Evolutionary conservation across 2,113 vertebrate species (phyloP).

Genomic region (Parotia lawesii): DNA sequence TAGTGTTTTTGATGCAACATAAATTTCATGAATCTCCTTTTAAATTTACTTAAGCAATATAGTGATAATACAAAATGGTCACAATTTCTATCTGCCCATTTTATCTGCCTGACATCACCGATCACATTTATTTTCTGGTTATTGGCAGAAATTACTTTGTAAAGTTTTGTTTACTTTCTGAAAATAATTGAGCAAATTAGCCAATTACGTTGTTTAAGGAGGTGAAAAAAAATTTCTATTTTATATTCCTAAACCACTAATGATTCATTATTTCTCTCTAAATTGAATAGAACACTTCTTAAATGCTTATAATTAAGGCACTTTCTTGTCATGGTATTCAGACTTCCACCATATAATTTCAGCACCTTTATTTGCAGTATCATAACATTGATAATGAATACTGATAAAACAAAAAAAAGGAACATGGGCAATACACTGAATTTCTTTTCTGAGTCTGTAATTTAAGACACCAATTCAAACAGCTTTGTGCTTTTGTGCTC

Average conservation of each 20-base stretch:
- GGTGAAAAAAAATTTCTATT: neutral
- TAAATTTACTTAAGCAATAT: neutral
- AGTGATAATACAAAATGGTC: neutral
- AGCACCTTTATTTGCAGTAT: neutral
- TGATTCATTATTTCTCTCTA: neutral
- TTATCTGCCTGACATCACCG: neutral
- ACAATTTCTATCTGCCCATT: neutral
- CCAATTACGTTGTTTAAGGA: neutral
- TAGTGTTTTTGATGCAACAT: neutral
- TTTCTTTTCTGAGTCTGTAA: neutral
- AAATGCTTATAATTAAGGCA: neutral
- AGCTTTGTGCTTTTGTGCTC: neutral
- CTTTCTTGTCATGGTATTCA: neutral
- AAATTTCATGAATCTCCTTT: neutral
- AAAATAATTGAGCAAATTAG: slow-evolving; percentile 16
- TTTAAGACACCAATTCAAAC: neutral
- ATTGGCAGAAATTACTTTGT: neutral
- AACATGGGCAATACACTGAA: neutral
- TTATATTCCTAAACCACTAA: neutral
- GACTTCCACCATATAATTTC: neutral
- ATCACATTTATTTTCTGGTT: neutral
- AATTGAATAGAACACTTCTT: neutral
- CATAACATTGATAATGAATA: neutral
- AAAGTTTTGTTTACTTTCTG: slow-evolving; percentile 9
- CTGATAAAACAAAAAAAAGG: neutral